Evolutionary conservation across 1,140 invertebrate genomes (phyloP).

Genomic region (Epicauta chinensis): DNA sequence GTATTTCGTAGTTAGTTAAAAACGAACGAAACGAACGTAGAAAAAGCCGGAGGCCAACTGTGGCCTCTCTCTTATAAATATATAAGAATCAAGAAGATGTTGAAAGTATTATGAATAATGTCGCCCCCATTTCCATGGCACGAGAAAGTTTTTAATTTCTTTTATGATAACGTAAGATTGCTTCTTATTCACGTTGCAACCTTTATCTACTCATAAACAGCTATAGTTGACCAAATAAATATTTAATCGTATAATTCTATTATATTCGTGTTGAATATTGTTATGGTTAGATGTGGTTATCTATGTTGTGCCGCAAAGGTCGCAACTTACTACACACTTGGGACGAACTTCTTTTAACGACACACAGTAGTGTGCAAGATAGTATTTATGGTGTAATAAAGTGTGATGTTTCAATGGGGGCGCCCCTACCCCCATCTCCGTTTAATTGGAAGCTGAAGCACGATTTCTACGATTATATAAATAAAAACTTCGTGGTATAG

Average conservation of each 20-base stretch:
- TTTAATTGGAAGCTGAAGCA: conserved; percentile 9
- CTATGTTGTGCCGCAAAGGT: conserved; percentile 13
- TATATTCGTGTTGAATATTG: background rate
- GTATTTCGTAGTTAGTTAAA: conserved; percentile 12
- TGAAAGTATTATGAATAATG: conserved; percentile 15
- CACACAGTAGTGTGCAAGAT: conserved; percentile 16
- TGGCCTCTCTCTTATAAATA: conserved; percentile 2
- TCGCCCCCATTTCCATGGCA: background rate
- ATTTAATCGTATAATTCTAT: background rate
- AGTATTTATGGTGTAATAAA: conserved; percentile 27
- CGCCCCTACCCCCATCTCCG: conserved; percentile 6
- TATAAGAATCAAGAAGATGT: conserved; percentile 3
- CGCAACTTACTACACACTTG: conserved; percentile 21
- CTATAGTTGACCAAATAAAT: conserved; percentile 6
- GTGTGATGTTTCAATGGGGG: conserved; percentile 20
- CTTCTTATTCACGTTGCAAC: conserved; percentile 12
- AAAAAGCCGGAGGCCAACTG: background rate
- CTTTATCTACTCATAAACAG: conserved; percentile 16
- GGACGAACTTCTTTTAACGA: conserved; percentile 27
- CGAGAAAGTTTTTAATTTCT: conserved; percentile 14
- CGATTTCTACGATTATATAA: too few relatives aligned
- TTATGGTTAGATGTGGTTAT: conserved; percentile 16
- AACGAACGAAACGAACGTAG: too few relatives aligned
- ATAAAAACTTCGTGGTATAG: too few relatives aligned
- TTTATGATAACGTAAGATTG: conserved; percentile 12